A percentile compares a stretch with the other conserved stretches of the same genome.
Evolutionary conservation across 2,888 invertebrate genomes (phyloP).

Genomic region (Lampropteryx suffumata): DNA sequence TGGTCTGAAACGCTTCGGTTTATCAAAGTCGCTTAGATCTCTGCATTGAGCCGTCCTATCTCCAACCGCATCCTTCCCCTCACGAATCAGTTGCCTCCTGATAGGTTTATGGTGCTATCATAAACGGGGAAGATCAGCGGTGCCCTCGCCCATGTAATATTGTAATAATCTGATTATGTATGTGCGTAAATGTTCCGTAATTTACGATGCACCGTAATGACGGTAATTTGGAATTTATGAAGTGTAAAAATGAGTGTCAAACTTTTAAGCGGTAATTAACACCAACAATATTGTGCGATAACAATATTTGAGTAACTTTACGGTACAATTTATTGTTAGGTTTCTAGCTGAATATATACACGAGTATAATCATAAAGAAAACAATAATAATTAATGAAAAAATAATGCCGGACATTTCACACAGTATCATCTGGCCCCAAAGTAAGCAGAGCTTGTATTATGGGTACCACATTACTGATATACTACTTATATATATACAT

Average conservation of each 20-base stretch:
- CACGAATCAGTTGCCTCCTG: conserved; percentile 58
- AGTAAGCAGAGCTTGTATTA: too few species aligned
- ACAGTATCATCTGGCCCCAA: too few species aligned
- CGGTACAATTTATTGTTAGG: too few species aligned
- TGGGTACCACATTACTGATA: too few species aligned
- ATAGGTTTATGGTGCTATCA: conserved; percentile 63
- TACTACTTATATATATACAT: too few species aligned
- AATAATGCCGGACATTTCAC: too few species aligned
- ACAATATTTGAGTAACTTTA: not conserved
- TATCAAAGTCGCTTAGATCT: not conserved
- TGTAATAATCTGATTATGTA: conserved; percentile 26
- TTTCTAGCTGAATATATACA: too few species aligned
- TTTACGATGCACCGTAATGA: conserved; percentile 23
- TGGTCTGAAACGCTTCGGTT: too few species aligned
- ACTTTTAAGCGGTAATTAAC: conserved; percentile 5
- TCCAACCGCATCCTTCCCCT: conserved; percentile 45
- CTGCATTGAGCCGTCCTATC: conserved; percentile 4
- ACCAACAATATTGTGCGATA: not conserved
- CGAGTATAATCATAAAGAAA: too few species aligned
- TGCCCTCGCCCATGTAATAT: conserved; percentile 14
- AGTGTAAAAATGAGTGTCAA: conserved; percentile 9
- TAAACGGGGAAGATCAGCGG: conserved; percentile 41
- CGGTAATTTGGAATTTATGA: conserved; percentile 31
- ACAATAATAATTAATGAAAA: too few species aligned
- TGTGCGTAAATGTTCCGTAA: conserved; percentile 18